A percentile compares a stretch with the other conserved stretches of the same genome.
phyloP scores from a whole-genome alignment of 2,797 vertebrate species.

The Selene dorsalis region DNA sequence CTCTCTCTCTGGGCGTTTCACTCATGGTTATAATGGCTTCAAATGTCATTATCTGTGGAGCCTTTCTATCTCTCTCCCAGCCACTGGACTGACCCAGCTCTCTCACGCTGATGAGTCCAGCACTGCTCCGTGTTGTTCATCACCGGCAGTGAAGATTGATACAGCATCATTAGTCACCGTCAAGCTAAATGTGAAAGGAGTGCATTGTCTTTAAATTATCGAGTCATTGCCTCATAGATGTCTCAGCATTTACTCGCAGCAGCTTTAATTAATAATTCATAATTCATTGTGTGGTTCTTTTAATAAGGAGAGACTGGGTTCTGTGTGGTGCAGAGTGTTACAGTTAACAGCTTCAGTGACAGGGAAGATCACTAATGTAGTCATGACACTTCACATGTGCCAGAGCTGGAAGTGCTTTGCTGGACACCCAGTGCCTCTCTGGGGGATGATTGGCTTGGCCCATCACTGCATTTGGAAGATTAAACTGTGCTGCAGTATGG shows the following conservation, averaged over 20 bases:
- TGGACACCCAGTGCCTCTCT: slow-evolving; percentile 41
- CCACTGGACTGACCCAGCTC: slow-evolving; percentile 36
- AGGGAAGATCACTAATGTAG: slow-evolving; percentile 35
- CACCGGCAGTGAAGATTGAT: slow-evolving; percentile 42
- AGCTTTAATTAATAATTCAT: slow-evolving; percentile 17
- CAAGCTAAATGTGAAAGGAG: slow-evolving; percentile 23
- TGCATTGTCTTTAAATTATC: slow-evolving; percentile 24
- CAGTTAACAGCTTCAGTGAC: slow-evolving; percentile 26
- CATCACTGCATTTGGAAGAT: slow-evolving; percentile 79
- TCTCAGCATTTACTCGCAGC: slow-evolving; percentile 33
- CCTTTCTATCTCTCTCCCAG: slow-evolving; percentile 22
- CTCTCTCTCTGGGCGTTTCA: slow-evolving; percentile 28
- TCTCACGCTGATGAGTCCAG: slow-evolving; percentile 45
- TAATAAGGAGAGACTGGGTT: slow-evolving; percentile 3
- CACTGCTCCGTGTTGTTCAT: slow-evolving; percentile 36
- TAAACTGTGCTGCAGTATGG: slow-evolving; percentile 76
- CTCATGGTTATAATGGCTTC: slow-evolving; percentile 46
- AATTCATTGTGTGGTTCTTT: slow-evolving; percentile 10
- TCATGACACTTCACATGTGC: slow-evolving; percentile 43
- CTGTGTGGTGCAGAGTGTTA: background rate
- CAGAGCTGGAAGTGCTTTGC: slow-evolving; percentile 65
- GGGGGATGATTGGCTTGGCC: slow-evolving; percentile 72
- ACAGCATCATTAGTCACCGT: slow-evolving; percentile 55
- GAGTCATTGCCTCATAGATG: slow-evolving; percentile 12
- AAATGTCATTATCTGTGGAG: slow-evolving; percentile 48